Evolutionary conservation across 2,113 vertebrate species (phyloP).

Genomic region (Xyrauchen texanus): DNA sequence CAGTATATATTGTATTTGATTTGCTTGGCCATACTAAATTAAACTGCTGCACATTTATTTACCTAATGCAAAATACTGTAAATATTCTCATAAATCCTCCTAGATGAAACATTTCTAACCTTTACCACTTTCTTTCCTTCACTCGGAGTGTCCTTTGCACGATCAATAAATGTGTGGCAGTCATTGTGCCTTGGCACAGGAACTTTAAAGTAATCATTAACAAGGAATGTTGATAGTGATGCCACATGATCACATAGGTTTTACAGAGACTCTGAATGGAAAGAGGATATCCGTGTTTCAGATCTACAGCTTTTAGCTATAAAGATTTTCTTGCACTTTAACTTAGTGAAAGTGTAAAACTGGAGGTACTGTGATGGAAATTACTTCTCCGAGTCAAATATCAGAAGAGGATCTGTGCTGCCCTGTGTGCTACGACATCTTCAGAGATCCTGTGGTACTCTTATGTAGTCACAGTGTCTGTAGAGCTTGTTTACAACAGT

Average conservation of each 20-base stretch:
- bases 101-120: neutral
- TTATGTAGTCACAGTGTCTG: slow-evolving; percentile 29
- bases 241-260: neutral
- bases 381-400: neutral
- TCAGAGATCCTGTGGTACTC: slow-evolving; percentile 13
- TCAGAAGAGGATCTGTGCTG: slow-evolving; percentile 19
- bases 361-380: neutral
- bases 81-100: too few species aligned
- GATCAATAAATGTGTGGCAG: neutral
- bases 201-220: slow-evolving; percentile 6
- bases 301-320: neutral
- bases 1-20: too few species aligned
- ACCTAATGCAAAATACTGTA: too few species aligned
- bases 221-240: neutral
- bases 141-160: neutral
- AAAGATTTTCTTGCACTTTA: too few species aligned
- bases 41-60: too few species aligned
- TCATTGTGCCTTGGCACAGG: neutral
- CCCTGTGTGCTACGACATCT: slow-evolving; percentile 2
- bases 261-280: neutral
- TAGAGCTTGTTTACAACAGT: slow-evolving; percentile 4
- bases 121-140: neutral
- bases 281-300: neutral
- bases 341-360: too few species aligned
- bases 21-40: too few species aligned